phyloP scores from a whole-genome alignment of 2,888 invertebrate species.

The Andrena hattorfiana region DNA sequence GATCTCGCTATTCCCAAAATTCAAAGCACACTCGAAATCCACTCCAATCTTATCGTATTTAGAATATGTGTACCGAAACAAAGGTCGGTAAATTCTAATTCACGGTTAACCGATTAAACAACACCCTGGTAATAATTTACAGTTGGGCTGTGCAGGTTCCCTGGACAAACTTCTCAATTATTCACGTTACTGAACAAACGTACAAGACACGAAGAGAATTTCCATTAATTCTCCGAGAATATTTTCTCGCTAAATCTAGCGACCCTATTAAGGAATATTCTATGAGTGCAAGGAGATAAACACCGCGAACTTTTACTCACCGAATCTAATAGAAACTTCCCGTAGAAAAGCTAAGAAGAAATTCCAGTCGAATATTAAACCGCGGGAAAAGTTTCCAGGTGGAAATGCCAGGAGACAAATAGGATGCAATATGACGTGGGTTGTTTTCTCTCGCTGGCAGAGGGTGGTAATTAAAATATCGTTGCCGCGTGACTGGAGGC shows the following conservation, averaged over 20 bases:
- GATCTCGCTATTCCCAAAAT: no score
- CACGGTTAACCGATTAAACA: neutral
- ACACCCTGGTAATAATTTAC: neutral
- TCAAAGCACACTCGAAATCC: no score
- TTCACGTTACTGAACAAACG: neutral
- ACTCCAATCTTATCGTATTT: no score
- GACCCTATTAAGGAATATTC: slow-evolving; percentile 13
- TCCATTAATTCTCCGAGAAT: neutral
- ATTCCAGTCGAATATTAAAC: slow-evolving; percentile 36
- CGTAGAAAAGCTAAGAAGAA: neutral
- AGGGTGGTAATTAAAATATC: slow-evolving; percentile 52
- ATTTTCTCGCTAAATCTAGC: slow-evolving; percentile 25
- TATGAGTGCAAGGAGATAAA: slow-evolving; percentile 29
- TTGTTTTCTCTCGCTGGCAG: neutral
- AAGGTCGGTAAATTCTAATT: no score
- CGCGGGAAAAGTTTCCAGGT: neutral
- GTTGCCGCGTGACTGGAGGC: slow-evolving; percentile 19
- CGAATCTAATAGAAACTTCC: slow-evolving; percentile 30
- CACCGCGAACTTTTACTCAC: slow-evolving; percentile 3
- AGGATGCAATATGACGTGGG: neutral
- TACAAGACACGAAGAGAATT: neutral
- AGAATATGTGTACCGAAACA: no score
- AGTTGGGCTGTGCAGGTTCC: neutral
- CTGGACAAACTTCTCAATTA: neutral
- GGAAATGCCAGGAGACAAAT: neutral